These are phyloP conservation scores for Sciurus niger DNA, from an alignment of 2,113 vertebrate species.

Conservation along the genomic window DNA sequence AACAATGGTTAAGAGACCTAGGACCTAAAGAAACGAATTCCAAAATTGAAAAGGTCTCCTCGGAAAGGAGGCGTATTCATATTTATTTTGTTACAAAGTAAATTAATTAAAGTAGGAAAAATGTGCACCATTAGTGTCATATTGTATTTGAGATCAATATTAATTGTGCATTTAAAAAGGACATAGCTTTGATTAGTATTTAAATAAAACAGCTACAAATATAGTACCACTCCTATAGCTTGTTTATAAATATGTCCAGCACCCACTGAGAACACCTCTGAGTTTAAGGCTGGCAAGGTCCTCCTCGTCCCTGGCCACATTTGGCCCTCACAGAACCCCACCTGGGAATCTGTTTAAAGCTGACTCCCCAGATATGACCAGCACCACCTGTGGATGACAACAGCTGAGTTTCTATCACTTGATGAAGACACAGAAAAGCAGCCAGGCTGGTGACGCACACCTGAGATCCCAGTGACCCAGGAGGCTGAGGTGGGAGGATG, in stretches of 20 bases:
- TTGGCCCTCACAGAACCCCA: fast-evolving
- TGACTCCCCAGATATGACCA: fast-evolving
- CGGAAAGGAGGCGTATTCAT: neutral
- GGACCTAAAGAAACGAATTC: neutral
- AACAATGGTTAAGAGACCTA: neutral
- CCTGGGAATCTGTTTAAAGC: fast-evolving
- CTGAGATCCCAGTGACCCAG: too few species aligned
- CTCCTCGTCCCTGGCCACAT: fast-evolving
- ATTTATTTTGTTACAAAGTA: neutral
- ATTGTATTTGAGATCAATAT: neutral
- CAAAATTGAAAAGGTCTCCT: neutral
- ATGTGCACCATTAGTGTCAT: neutral
- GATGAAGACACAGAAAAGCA: too few species aligned
- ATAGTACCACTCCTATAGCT: fast-evolving
- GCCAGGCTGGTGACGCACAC: too few species aligned
- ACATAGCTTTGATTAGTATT: neutral
- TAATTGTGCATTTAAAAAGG: neutral
- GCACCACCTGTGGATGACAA: neutral
- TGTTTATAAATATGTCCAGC: fast-evolving
- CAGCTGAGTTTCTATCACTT: neutral
- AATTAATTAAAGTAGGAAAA: neutral
- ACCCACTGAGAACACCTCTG: fast-evolving
- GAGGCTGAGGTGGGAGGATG: too few species aligned
- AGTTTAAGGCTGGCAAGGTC: neutral
- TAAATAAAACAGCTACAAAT: neutral